A percentile compares a stretch with the other conserved stretches of the same genome.
These are phyloP conservation scores for Serripes groenlandicus DNA, from an alignment of 2,888 invertebrate genomes.

Conservation along the genomic window DNA sequence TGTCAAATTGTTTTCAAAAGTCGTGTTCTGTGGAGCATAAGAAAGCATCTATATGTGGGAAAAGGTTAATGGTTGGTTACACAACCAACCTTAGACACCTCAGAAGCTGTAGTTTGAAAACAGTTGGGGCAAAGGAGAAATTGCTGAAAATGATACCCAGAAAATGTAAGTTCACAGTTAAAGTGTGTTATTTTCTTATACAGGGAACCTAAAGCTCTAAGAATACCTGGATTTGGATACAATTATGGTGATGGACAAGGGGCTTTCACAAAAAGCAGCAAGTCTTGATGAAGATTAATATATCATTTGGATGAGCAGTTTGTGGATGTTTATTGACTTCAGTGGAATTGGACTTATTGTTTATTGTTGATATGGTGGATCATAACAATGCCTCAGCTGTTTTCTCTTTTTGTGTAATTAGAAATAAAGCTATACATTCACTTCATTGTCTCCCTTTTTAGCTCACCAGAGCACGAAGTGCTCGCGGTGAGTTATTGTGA, in stretches of 20 bases:
- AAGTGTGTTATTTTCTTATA: neutral
- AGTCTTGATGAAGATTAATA: too few species aligned
- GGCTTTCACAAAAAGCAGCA: neutral
- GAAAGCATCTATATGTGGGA: neutral
- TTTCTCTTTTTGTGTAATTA: too few species aligned
- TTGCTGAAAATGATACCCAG: neutral
- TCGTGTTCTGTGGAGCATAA: neutral
- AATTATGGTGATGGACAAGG: slow-evolving; percentile 6
- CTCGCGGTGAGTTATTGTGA: too few species aligned
- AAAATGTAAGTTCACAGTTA: neutral
- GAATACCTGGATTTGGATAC: slow-evolving; percentile 15
- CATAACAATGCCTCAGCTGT: too few species aligned
- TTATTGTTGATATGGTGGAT: too few species aligned
- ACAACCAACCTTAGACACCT: neutral
- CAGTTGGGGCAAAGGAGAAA: neutral
- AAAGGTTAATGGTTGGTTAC: neutral
- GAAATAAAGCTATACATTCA: too few species aligned
- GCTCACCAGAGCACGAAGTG: too few species aligned
- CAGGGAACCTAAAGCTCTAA: neutral
- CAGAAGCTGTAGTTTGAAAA: neutral
- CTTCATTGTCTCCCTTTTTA: too few species aligned
- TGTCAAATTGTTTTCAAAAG: too few species aligned
- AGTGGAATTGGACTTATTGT: too few species aligned
- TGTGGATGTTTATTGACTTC: too few species aligned
- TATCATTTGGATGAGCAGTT: too few species aligned